Evolutionary conservation across 2,888 invertebrate genomes (phyloP).

Genomic region (Strigamia crassipes): DNA sequence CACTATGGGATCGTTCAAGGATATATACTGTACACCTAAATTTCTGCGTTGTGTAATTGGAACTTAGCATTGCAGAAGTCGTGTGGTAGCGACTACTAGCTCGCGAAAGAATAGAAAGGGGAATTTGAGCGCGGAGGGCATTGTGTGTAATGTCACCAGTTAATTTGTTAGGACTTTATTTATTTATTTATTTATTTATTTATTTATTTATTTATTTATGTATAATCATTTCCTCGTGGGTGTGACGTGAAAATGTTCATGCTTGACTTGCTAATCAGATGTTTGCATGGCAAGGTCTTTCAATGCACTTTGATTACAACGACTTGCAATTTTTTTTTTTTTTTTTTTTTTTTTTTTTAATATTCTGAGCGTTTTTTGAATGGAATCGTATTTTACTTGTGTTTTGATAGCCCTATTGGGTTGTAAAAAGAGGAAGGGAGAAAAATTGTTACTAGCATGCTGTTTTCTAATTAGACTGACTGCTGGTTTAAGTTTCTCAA

Average conservation of each 20-base stretch:
- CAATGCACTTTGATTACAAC: not conserved
- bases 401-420: not conserved
- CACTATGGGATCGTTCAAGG: not conserved
- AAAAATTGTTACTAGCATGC: not conserved
- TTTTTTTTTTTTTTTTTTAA: too few relatives aligned
- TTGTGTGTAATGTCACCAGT: not conserved
- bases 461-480: not conserved
- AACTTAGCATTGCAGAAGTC: not conserved
- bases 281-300: not conserved
- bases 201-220: not conserved
- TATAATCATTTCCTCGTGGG: not conserved
- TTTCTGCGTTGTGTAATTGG: not conserved
- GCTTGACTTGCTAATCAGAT: not conserved
- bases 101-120: not conserved
- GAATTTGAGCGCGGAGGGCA: too few relatives aligned
- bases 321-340: not conserved
- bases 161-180: not conserved
- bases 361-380: too few relatives aligned
- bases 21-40: not conserved
- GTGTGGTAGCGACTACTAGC: not conserved
- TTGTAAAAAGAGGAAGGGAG: not conserved
- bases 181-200: not conserved
- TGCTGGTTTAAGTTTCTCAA: slow-evolving; percentile 1
- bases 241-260: not conserved
- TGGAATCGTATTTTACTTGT: too few relatives aligned